These are phyloP conservation scores for Stenchaetothrips biformis DNA, from an alignment of 2,888 invertebrate genomes.

Conservation along the genomic window DNA sequence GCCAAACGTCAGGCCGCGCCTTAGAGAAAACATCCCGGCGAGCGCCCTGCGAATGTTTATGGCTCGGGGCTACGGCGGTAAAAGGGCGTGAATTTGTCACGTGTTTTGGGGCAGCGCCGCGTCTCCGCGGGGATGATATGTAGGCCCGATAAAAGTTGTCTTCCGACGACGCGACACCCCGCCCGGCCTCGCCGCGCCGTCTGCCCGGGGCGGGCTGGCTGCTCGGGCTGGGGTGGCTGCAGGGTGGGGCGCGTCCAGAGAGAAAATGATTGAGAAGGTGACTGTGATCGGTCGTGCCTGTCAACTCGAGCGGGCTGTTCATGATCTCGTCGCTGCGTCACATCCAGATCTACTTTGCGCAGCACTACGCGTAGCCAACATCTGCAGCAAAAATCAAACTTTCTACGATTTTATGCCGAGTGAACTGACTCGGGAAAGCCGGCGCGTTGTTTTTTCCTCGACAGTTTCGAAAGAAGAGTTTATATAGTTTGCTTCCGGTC, in stretches of 20 bases:
- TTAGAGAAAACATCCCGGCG: too few species aligned
- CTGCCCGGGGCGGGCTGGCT: neutral
- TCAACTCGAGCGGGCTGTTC: neutral
- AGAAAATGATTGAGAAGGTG: conserved; percentile 13
- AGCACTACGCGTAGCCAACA: too few species aligned
- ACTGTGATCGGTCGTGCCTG: neutral
- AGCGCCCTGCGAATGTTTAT: neutral
- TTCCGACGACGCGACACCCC: neutral
- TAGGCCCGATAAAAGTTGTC: conserved; percentile 21
- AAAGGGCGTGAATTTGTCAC: conserved; percentile 4
- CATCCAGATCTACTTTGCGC: too few species aligned
- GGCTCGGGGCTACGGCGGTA: neutral
- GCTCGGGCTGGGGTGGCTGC: neutral
- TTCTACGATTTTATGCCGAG: too few species aligned
- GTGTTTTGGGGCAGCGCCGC: neutral
- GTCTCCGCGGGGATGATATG: conserved; percentile 6
- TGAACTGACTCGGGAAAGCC: too few species aligned
- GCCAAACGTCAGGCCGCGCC: too few species aligned
- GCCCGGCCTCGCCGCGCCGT: neutral
- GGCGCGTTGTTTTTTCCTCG: too few species aligned
- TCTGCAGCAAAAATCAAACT: too few species aligned
- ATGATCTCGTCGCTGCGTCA: too few species aligned
- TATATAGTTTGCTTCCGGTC: too few species aligned
- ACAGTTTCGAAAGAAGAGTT: too few species aligned
- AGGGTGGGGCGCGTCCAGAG: neutral